Evolutionary conservation across 2,888 invertebrate species (phyloP).

Genomic region (Drosophila helvetica): DNA sequence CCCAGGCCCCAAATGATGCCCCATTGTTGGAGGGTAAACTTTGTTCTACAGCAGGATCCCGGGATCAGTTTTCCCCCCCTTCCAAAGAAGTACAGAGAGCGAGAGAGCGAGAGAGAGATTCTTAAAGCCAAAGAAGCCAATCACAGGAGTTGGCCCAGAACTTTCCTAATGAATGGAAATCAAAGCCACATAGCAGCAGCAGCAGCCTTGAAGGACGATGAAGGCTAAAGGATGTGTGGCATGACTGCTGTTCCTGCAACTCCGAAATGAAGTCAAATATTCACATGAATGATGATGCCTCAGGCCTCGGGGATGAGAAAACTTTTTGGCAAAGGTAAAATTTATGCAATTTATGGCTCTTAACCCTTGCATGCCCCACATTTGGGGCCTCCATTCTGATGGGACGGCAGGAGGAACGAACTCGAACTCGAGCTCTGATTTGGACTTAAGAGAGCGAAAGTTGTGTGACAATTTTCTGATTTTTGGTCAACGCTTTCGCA

Average conservation of each 20-base stretch:
- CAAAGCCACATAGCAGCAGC: slow-evolving; percentile 27
- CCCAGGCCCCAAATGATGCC: slow-evolving; percentile 29
- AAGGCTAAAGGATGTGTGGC: too few species aligned
- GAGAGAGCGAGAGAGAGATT: neutral
- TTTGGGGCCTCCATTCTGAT: slow-evolving; percentile 5
- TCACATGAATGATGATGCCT: slow-evolving; percentile 18
- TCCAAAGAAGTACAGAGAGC: neutral
- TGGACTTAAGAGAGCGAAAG: slow-evolving; percentile 53
- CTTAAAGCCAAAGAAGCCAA: slow-evolving; percentile 2
- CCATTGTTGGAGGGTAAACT: slow-evolving; percentile 32
- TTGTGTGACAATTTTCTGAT: slow-evolving; percentile 40
- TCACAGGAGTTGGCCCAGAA: slow-evolving; percentile 21
- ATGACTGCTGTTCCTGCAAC: neutral
- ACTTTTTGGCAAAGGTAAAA: slow-evolving; percentile 39
- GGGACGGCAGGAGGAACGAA: neutral
- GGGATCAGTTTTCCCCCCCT: slow-evolving; percentile 19
- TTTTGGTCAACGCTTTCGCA: slow-evolving; percentile 70
- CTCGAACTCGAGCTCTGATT: neutral
- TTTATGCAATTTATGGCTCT: slow-evolving; percentile 32
- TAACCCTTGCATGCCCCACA: slow-evolving; percentile 6
- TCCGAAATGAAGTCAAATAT: slow-evolving; percentile 25
- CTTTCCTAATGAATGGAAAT: slow-evolving; percentile 25
- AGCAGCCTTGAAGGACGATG: too few species aligned
- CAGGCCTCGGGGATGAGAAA: slow-evolving; percentile 17
- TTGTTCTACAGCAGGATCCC: slow-evolving; percentile 2